Conservation (phyloP, 2,797 vertebrate species). For the Sylvia borin region DNA sequence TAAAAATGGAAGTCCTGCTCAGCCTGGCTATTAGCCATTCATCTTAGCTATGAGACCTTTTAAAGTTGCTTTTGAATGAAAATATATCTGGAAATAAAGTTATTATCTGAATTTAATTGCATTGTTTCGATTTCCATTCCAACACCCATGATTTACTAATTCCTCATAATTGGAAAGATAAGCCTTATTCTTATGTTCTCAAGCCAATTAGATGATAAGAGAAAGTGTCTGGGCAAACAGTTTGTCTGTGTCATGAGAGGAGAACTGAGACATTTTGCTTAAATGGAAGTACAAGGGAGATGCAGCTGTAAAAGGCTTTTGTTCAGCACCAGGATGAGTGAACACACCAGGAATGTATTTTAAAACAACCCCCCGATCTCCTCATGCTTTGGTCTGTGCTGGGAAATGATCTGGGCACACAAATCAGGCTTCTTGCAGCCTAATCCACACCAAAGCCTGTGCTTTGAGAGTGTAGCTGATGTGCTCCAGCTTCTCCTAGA, state of each 20-base stretch:
- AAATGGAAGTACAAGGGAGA: not conserved
- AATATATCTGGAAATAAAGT: not conserved
- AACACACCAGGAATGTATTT: not conserved
- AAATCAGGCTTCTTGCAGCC: not conserved
- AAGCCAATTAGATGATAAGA: not conserved
- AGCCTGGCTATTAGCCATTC: not conserved
- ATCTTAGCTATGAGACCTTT: not conserved
- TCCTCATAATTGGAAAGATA: not conserved
- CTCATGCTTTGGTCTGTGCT: not conserved
- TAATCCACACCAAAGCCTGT: not conserved
- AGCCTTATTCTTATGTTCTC: not conserved
- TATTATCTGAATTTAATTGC: slow-evolving; percentile 17
- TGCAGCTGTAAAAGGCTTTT: not conserved
- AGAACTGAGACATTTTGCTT: not conserved
- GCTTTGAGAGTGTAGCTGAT: not conserved
- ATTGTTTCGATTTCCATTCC: not conserved
- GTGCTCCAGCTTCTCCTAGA: not conserved
- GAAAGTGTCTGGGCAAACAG: not conserved
- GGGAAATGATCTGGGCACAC: not conserved
- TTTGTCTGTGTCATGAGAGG: not conserved
- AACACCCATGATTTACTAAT: not conserved
- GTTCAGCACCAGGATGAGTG: not conserved
- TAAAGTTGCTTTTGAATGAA: not conserved
- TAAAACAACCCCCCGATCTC: no score
- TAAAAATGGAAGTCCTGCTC: not conserved